Percentiles rank a stretch among this genome's conserved stretches.
Conservation (phyloP, 2,113 vertebrate species). For the Ciconia maguari region DNA sequence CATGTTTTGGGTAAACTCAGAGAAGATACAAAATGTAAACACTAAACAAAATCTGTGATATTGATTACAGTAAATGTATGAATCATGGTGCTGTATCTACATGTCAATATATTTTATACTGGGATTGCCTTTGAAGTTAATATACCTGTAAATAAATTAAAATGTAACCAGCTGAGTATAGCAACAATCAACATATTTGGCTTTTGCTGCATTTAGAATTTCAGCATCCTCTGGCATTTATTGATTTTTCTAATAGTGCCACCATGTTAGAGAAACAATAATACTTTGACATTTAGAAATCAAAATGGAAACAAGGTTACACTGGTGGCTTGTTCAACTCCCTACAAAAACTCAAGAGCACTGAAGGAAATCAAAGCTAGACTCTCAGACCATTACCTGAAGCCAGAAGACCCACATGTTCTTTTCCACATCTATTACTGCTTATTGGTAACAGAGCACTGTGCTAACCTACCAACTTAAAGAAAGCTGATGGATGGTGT, state of each 20-base stretch:
- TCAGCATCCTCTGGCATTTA: neutral
- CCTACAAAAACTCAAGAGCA: neutral
- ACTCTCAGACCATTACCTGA: neutral
- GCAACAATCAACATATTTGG: neutral
- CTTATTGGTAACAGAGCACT: neutral
- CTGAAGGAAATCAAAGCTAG: neutral
- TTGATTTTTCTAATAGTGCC: neutral
- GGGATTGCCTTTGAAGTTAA: neutral
- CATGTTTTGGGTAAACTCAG: conserved; percentile 12
- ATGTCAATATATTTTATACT: neutral
- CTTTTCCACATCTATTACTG: neutral
- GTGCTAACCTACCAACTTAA: neutral
- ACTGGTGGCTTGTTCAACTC: neutral
- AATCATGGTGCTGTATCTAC: conserved; percentile 10
- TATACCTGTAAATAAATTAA: conserved; percentile 31
- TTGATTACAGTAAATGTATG: conserved; percentile 21
- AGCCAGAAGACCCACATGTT: neutral
- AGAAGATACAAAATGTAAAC: neutral
- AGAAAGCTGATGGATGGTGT: neutral
- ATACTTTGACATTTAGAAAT: neutral
- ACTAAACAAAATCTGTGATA: conserved; percentile 51
- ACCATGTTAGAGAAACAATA: neutral
- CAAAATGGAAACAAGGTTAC: neutral
- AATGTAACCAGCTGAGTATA: neutral
- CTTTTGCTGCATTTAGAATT: neutral